Conservation (phyloP, 2,797 vertebrate species). For the Cyprinella venusta region DNA sequence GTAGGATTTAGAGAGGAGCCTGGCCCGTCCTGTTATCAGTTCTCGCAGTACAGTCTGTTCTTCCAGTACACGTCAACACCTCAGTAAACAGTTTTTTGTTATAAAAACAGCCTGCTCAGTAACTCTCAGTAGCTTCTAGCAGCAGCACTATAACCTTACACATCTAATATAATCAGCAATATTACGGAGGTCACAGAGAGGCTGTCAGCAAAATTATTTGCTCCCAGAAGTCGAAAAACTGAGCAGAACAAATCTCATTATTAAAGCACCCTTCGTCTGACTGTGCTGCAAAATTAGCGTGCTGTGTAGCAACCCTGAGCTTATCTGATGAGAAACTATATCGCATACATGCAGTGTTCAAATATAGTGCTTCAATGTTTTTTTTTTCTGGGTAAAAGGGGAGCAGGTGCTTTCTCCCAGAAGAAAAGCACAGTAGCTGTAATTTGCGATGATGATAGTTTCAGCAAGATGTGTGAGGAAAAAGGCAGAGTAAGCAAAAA, state of each 20-base stretch:
- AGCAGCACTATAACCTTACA: conserved; percentile 35
- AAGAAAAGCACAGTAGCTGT: conserved; percentile 36
- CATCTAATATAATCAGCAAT: conserved; percentile 40
- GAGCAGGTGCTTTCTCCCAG: conserved; percentile 45
- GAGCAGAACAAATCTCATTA: conserved; percentile 13
- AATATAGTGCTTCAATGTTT: conserved; percentile 9
- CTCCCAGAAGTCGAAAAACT: conserved; percentile 19
- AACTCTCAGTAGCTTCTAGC: conserved; percentile 1
- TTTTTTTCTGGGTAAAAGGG: conserved; percentile 18
- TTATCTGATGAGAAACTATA: conserved; percentile 15
- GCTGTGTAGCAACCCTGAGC: conserved; percentile 4
- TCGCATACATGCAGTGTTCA: conserved; percentile 3
- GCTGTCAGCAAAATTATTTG: conserved; percentile 30
- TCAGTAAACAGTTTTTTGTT: conserved; percentile 23
- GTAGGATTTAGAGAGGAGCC: conserved; percentile 1
- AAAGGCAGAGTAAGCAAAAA: not conserved
- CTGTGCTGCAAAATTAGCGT: conserved; percentile 13
- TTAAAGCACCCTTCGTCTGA: conserved; percentile 1
- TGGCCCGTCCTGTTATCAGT: conserved; percentile 11
- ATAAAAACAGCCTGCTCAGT: conserved; percentile 18
- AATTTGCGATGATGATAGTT: conserved; percentile 8
- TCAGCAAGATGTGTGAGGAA: not conserved
- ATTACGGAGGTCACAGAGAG: conserved; percentile 40
- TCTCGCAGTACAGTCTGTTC: conserved; percentile 25
- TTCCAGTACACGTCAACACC: conserved; percentile 7